Conservation (phyloP, 2,113 vertebrate genomes). For the Pampusana beccarii region DNA sequence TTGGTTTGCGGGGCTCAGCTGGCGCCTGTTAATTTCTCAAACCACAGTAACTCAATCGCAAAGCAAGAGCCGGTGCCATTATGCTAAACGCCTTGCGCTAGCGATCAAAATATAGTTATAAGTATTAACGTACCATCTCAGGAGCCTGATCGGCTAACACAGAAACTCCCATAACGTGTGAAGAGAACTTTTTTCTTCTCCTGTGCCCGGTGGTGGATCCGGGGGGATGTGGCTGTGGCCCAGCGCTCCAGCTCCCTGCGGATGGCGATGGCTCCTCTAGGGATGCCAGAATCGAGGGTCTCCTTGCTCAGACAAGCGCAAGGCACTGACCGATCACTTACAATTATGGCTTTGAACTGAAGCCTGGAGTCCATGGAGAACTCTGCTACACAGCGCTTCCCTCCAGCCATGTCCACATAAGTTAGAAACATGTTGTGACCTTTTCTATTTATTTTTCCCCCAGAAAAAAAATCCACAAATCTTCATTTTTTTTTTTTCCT, state of each 20-base stretch:
- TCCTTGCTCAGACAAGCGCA: not conserved
- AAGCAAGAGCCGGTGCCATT: not conserved
- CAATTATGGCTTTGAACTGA: not conserved
- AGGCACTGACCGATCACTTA: not conserved
- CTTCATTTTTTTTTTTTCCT: not conserved
- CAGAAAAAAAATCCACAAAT: not conserved
- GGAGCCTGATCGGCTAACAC: not conserved
- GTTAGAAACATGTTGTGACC: not conserved
- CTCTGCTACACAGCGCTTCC: not conserved
- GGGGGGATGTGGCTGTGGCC: fast-evolving
- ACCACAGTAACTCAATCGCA: not conserved
- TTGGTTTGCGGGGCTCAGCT: not conserved
- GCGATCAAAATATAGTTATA: not conserved
- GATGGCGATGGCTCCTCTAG: not conserved
- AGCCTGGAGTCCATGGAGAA: not conserved
- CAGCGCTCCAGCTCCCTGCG: not conserved
- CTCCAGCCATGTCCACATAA: constrained; percentile 24
- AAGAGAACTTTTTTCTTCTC: not conserved
- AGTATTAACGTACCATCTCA: not conserved
- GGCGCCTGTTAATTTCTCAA: constrained; percentile 1
- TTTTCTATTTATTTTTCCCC: not conserved
- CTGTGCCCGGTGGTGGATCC: fast-evolving
- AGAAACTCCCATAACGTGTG: not conserved
- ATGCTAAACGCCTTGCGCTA: not conserved
- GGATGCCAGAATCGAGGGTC: not conserved